Evolutionary conservation across 1,140 invertebrate species (phyloP), one percentile per base, ranked within the genome.

Genomic region (Hesperophylax magnus): DNA sequence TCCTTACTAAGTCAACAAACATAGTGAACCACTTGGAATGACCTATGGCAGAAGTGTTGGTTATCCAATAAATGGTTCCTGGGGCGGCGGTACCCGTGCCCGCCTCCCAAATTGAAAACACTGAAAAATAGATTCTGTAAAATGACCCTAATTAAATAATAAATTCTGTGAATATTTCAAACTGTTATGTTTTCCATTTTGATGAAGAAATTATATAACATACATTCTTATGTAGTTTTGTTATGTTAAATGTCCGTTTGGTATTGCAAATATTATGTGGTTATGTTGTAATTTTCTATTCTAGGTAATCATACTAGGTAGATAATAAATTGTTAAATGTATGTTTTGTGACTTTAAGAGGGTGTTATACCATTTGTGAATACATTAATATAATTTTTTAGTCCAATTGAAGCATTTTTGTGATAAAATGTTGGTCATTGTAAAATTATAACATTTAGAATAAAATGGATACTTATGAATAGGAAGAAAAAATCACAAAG

Each of bases 311-410:
- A 65, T 27, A 67, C 9, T 67, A 72, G 47, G 52, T 27, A 72
- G 27, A 72, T 20, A 72, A 72, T 72, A 20, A 67, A 72, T 72
- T 72, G 69, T 72, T 72, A 52, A 54, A 27, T 72, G 69, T 72
- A 24, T 72, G 69, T 72, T 56, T 72, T 31, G 69, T 72, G 69
- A 72, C 7, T 67, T 27, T 72, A 54, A 72, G 47, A 17, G 54
- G 15, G 69, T 72, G 18, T 53, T 71, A 39, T 71, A 72, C 14
- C 39, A 20, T 52, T 52, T 72, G 18, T 14, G n/a, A 72, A 34
- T 15, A 67, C 11, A 47, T 47, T 47, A 71, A 53, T 4, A 47
- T 22, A 54, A 72, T 72, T 72, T 56, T 27, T 72, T 72, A 72
- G 69, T 72, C 11, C 39, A 72, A 72, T 54, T 9, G 52, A 72